These are phyloP conservation scores for Anarrhichthys ocellatus DNA, from an alignment of 2,113 vertebrate species.

Conservation along the genomic window DNA sequence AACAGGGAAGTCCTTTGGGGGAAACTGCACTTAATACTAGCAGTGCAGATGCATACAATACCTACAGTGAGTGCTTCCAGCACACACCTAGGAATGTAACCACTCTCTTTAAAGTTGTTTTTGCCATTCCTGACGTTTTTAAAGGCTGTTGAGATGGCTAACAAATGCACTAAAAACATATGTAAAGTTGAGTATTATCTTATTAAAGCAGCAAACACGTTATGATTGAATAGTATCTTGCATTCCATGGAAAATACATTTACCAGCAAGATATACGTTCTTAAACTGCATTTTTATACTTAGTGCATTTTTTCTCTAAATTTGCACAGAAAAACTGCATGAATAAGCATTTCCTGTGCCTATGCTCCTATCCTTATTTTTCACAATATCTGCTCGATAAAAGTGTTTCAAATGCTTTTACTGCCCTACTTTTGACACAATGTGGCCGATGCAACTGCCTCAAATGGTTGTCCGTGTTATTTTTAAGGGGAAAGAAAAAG, in stretches of 20 bases:
- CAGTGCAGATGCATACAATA: constrained; percentile 48
- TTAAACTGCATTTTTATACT: neutral
- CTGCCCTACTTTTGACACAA: constrained; percentile 26
- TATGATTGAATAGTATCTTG: constrained; percentile 11
- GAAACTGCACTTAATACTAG: constrained; percentile 52
- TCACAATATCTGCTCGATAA: neutral
- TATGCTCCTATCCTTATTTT: neutral
- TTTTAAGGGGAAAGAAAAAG: constrained; percentile 72
- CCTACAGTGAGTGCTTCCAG: constrained; percentile 22
- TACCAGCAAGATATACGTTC: neutral
- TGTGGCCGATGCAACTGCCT: constrained; percentile 7
- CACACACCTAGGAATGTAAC: constrained; percentile 17
- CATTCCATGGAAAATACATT: constrained; percentile 15
- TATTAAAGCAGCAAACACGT: neutral
- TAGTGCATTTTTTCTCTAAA: neutral
- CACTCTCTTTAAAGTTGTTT: constrained; percentile 33
- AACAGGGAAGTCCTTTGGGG: constrained; percentile 14
- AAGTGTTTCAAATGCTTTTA: constrained; percentile 13
- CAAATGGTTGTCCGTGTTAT: constrained; percentile 66
- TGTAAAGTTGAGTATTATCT: neutral
- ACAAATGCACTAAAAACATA: neutral
- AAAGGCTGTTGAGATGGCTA: neutral
- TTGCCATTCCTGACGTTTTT: constrained; percentile 13
- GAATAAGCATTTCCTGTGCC: neutral
- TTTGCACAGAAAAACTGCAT: neutral